phyloP scores from a whole-genome alignment of 2,113 vertebrate genomes.

The Clarias macrocephalus region DNA sequence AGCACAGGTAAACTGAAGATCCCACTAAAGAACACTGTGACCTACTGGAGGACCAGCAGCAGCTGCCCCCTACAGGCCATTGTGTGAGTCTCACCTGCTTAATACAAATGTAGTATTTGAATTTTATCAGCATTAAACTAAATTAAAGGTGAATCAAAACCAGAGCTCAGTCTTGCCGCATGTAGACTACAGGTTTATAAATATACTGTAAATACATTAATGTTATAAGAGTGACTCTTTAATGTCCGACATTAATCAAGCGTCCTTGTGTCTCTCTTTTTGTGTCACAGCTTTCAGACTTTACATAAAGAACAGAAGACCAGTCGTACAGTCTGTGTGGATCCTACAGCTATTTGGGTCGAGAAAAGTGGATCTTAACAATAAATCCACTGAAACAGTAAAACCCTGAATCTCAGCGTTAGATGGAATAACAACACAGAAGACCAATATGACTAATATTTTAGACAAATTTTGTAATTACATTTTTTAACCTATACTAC shows the following conservation, averaged over 20 bases:
- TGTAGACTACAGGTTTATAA: not conserved
- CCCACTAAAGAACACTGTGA: not conserved
- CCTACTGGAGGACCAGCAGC: constrained; percentile 12
- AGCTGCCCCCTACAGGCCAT: not conserved
- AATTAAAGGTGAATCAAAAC: not conserved
- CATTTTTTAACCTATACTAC: not conserved
- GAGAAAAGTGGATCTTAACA: not conserved
- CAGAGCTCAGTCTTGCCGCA: no score
- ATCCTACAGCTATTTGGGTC: not conserved
- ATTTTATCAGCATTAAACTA: not conserved
- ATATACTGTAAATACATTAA: not conserved
- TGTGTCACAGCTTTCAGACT: constrained; percentile 16
- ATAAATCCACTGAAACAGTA: no score
- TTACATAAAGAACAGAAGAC: not conserved
- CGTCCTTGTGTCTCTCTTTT: not conserved
- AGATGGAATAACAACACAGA: not conserved
- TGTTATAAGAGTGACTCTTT: no score
- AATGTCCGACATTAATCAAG: no score
- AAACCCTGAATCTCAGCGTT: not conserved
- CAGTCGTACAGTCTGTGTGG: no score
- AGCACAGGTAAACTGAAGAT: not conserved
- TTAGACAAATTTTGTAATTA: not conserved
- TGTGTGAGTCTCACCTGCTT: constrained; percentile 26
- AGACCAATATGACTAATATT: not conserved
- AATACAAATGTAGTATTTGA: not conserved